phyloP scores from a whole-genome alignment of 2,888 invertebrate species.

The Drosophila quasianomalipes region DNA sequence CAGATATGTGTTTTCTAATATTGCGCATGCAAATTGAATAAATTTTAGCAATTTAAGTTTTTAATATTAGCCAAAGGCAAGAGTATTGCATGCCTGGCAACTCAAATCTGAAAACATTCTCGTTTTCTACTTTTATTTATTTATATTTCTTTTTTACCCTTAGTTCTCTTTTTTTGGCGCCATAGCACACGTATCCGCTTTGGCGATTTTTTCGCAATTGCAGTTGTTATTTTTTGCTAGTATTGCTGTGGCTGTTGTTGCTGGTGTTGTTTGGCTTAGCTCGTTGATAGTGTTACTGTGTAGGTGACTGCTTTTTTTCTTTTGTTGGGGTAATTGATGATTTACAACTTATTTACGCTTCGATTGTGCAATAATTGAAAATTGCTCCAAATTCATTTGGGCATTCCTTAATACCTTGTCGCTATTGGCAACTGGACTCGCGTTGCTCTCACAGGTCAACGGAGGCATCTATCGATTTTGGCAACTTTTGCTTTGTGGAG shows the following conservation, averaged over 20 bases:
- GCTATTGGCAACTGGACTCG: slow-evolving; percentile 42
- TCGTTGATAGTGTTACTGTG: slow-evolving; percentile 30
- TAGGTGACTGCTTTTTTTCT: slow-evolving; percentile 36
- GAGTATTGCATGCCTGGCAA: slow-evolving; percentile 8
- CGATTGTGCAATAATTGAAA: slow-evolving; percentile 82
- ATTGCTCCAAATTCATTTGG: slow-evolving; percentile 75
- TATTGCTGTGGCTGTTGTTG: slow-evolving; percentile 23
- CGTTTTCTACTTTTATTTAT: neutral
- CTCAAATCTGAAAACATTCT: neutral
- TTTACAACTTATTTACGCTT: slow-evolving; percentile 83
- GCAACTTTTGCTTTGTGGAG: slow-evolving; percentile 11
- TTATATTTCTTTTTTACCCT: slow-evolving; percentile 16
- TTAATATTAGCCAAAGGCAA: neutral
- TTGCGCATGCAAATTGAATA: neutral
- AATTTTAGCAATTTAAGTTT: neutral
- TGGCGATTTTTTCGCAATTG: slow-evolving; percentile 70
- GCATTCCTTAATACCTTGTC: slow-evolving; percentile 57
- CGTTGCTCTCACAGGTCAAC: slow-evolving; percentile 42
- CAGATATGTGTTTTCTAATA: neutral
- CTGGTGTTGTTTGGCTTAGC: slow-evolving; percentile 22
- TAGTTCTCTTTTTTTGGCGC: slow-evolving; percentile 54
- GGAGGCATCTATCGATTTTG: slow-evolving; percentile 50
- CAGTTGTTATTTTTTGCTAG: slow-evolving; percentile 59
- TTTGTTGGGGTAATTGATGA: slow-evolving; percentile 75
- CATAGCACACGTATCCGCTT: slow-evolving; percentile 76